phyloP scores from a whole-genome alignment of 2,888 invertebrate species.

The Oxyteleia sp. region DNA sequence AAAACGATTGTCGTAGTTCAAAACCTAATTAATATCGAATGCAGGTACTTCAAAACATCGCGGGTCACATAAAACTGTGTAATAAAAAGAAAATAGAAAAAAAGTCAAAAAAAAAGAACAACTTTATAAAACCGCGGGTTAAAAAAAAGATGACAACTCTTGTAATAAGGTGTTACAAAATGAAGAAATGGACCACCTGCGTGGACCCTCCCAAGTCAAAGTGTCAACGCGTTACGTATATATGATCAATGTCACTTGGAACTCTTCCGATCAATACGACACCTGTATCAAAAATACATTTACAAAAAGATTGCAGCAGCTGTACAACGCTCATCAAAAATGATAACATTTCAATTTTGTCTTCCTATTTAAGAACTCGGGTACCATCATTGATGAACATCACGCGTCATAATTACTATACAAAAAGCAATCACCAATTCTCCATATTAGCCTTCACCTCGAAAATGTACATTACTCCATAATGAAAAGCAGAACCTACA shows the following conservation, averaged over 20 bases:
- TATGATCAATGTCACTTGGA: slow-evolving; percentile 44
- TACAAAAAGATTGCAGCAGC: neutral
- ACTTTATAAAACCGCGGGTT: slow-evolving; percentile 3
- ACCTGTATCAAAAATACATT: neutral
- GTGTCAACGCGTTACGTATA: neutral
- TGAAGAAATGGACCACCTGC: neutral
- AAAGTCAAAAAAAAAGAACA: neutral
- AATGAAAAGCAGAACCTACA: neutral
- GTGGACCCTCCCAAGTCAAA: slow-evolving; percentile 5
- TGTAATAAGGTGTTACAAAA: neutral
- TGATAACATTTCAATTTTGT: neutral
- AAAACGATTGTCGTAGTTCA: neutral
- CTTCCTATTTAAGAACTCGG: no score
- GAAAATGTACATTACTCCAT: neutral
- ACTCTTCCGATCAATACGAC: neutral
- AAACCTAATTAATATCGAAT: slow-evolving; percentile 17
- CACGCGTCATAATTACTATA: no score
- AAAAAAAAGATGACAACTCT: slow-evolving; percentile 13
- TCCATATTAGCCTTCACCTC: no score
- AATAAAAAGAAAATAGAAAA: no score
- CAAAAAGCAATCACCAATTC: no score
- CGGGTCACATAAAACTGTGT: slow-evolving; percentile 3
- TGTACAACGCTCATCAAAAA: neutral
- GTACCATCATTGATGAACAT: neutral
- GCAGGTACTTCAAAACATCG: slow-evolving; percentile 37